Evolutionary conservation across 2,797 vertebrate species (phyloP).

Genomic region (Meriones psammophilus): DNA sequence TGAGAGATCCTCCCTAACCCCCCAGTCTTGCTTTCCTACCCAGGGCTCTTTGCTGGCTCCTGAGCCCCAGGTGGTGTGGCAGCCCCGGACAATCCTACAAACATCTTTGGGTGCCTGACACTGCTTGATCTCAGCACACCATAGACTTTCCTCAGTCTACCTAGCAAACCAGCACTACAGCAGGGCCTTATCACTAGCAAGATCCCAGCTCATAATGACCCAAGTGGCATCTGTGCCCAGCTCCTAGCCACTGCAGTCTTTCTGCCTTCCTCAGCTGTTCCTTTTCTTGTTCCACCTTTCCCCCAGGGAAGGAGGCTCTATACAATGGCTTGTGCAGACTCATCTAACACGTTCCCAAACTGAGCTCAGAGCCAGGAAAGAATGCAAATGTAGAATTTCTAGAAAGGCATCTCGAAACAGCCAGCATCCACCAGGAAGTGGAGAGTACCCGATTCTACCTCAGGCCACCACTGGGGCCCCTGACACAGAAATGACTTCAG

Average conservation of each 20-base stretch:
- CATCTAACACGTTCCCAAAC: neutral
- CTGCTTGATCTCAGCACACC: neutral
- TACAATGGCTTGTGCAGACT: neutral
- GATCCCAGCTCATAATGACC: neutral
- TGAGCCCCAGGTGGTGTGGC: neutral
- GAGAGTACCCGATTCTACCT: neutral
- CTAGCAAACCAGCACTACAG: neutral
- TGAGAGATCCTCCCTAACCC: neutral
- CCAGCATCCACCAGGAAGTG: neutral
- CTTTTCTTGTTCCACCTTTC: fast-evolving
- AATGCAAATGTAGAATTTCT: neutral
- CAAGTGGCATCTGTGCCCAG: neutral
- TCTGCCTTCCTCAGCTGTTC: neutral
- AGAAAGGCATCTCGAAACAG: neutral
- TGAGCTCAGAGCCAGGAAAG: neutral
- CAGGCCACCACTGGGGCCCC: too few species aligned
- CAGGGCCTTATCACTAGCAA: neutral
- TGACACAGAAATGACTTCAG: neutral
- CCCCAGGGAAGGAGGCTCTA: neutral
- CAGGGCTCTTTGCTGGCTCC: neutral
- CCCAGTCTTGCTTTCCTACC: neutral
- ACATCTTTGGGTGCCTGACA: neutral
- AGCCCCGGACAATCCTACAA: neutral
- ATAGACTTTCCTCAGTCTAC: too few species aligned
- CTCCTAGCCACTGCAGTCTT: neutral